Percentiles rank a stretch among this genome's conserved stretches.
phyloP scores from a whole-genome alignment of 2,888 invertebrate species.

The Machimus atricapillus region DNA sequence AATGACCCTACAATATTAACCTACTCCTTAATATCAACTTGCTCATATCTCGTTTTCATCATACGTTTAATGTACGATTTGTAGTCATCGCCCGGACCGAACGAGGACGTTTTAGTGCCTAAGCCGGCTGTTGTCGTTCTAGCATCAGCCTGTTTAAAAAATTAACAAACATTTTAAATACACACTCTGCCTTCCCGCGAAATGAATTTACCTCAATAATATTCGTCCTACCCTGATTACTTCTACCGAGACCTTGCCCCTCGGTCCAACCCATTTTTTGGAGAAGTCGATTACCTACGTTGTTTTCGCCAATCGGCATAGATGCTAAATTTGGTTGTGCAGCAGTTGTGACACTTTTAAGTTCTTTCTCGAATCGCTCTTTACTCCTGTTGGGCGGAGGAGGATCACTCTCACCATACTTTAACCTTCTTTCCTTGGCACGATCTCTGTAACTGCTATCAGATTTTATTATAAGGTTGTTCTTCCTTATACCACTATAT shows the following conservation, averaged over 20 bases:
- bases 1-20: not conserved
- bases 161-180: not conserved
- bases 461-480: not conserved
- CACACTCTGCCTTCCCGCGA: not conserved
- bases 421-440: conserved; percentile 92
- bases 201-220: conserved; percentile 79
- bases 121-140: conserved; percentile 81
- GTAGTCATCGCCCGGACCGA: conserved; percentile 60
- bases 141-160: conserved; percentile 54
- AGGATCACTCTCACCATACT: conserved; percentile 88
- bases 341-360: conserved; percentile 61
- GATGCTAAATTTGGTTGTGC: conserved; percentile 59
- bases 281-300: conserved; percentile 92
- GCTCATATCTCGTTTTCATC: conserved; percentile 63
- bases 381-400: conserved; percentile 77
- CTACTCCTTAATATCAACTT: conserved; percentile 53
- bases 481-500: not conserved
- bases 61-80: conserved; percentile 63
- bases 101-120: conserved; percentile 71
- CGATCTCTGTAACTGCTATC: conserved; percentile 80
- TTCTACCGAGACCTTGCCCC: conserved; percentile 93
- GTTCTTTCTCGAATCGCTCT: conserved; percentile 73
- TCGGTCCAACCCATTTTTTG: conserved; percentile 99
- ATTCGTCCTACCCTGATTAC: conserved; percentile 90
- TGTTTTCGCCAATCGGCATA: conserved; percentile 76